A percentile compares a stretch with the other conserved stretches of the same genome.
phyloP scores from a whole-genome alignment of 2,797 vertebrate species.

The Molossus alvarezi region DNA sequence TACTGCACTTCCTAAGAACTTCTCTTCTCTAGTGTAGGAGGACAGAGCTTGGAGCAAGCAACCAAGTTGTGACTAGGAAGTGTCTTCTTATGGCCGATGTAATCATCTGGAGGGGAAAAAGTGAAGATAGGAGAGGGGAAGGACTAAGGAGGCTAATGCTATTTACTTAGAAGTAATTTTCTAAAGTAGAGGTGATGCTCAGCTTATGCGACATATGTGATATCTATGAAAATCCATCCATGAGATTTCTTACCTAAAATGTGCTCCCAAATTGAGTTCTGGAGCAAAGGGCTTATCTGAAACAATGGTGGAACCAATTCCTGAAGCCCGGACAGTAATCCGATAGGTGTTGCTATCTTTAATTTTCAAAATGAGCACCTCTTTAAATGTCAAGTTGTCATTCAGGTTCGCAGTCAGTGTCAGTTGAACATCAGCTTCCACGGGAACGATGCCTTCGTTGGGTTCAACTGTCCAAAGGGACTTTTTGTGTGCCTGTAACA shows the following conservation, averaged over 20 bases:
- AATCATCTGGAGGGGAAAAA: neutral
- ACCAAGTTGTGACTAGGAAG: neutral
- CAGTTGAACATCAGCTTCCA: slow-evolving; percentile 88
- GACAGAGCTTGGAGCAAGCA: neutral
- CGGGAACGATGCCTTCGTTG: slow-evolving; percentile 90
- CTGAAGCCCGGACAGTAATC: slow-evolving; percentile 90
- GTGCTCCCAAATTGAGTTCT: slow-evolving; percentile 91
- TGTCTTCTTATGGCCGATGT: neutral
- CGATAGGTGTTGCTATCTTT: slow-evolving; percentile 87
- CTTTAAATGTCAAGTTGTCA: slow-evolving; percentile 90
- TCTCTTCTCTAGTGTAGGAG: neutral
- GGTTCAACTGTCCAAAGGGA: slow-evolving; percentile 92
- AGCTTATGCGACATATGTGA: neutral
- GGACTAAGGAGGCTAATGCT: neutral
- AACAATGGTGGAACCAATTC: slow-evolving; percentile 93
- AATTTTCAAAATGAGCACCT: slow-evolving; percentile 90
- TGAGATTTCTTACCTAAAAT: slow-evolving; percentile 91
- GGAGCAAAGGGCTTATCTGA: slow-evolving; percentile 92
- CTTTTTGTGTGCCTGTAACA: slow-evolving; percentile 87
- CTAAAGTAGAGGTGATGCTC: neutral
- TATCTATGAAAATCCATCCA: neutral
- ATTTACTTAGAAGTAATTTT: slow-evolving; percentile 38
- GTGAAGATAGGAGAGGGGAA: neutral
- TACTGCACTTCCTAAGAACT: neutral
- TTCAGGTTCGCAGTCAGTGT: slow-evolving; percentile 92